These are phyloP conservation scores for Pelmatolapia mariae DNA, from an alignment of 2,113 vertebrate genomes.

Conservation along the genomic window DNA sequence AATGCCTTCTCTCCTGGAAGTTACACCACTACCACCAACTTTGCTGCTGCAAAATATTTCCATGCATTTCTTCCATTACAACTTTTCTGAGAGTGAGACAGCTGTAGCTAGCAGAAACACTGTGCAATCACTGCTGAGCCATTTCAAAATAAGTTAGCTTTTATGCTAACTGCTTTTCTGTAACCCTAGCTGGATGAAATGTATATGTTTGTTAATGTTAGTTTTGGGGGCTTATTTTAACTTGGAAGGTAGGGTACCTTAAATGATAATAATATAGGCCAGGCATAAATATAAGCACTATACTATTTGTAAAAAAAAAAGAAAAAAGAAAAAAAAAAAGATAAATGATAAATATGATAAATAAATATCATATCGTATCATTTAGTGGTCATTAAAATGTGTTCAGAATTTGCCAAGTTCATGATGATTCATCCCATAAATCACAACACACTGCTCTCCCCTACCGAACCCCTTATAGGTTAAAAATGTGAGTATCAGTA, in stretches of 20 bases:
- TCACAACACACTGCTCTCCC: not conserved
- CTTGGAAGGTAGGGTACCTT: not conserved
- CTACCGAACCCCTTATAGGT: not conserved
- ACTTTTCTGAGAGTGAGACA: not conserved
- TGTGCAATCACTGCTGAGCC: not conserved
- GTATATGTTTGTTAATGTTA: not conserved
- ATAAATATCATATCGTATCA: not conserved
- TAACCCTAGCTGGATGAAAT: not conserved
- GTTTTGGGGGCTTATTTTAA: not conserved
- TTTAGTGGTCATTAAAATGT: not conserved
- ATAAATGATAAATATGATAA: not conserved
- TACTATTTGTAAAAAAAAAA: not conserved
- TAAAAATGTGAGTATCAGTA: not conserved
- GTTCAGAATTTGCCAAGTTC: not conserved
- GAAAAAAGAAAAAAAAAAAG: not conserved
- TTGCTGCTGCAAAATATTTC: not conserved
- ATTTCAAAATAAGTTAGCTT: not conserved
- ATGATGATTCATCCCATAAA: not conserved
- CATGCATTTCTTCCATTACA: not conserved
- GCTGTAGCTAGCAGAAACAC: not conserved
- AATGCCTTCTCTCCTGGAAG: not conserved
- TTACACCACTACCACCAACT: not conserved
- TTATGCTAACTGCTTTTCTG: not conserved
- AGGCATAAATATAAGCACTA: not conserved
- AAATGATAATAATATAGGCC: not conserved